These are phyloP conservation scores for Bimastos eiseni DNA, from an alignment of 2,888 invertebrate genomes.

Conservation along the genomic window DNA sequence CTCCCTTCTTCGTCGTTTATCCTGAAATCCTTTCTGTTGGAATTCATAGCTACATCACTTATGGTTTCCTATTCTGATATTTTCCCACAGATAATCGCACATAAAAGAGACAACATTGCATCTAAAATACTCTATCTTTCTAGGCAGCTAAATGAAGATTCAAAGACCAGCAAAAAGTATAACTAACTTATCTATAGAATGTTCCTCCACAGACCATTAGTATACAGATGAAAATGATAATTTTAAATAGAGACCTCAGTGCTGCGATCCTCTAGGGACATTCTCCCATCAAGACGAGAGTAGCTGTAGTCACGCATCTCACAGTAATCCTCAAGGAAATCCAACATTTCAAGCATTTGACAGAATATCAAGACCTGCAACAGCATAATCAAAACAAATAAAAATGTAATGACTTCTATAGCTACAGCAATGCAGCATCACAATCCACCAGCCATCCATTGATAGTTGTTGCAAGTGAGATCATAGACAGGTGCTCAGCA, in stretches of 20 bases:
- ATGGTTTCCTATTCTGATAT: too few species aligned
- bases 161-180: not conserved
- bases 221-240: slow-evolving; percentile 4
- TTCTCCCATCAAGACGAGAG: slow-evolving; percentile 68
- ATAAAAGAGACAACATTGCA: not conserved
- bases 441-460: too few species aligned
- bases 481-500: not conserved
- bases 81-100: not conserved
- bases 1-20: too few species aligned
- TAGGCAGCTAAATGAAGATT: not conserved
- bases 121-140: not conserved
- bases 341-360: slow-evolving; percentile 69
- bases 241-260: not conserved
- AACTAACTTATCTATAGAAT: not conserved
- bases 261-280: slow-evolving; percentile 63
- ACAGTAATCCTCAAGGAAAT: slow-evolving; percentile 72
- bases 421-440: too few species aligned
- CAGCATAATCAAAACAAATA: not conserved
- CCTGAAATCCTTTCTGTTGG: too few species aligned
- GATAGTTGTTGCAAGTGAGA: too few species aligned
- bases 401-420: too few species aligned
- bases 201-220: not conserved
- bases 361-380: slow-evolving; percentile 72
- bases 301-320: slow-evolving; percentile 60
- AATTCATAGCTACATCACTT: too few species aligned